A percentile compares a stretch with the other conserved stretches of the same genome.
phyloP scores from a whole-genome alignment of 2,113 vertebrate genomes.

The Gopherus flavomarginatus region DNA sequence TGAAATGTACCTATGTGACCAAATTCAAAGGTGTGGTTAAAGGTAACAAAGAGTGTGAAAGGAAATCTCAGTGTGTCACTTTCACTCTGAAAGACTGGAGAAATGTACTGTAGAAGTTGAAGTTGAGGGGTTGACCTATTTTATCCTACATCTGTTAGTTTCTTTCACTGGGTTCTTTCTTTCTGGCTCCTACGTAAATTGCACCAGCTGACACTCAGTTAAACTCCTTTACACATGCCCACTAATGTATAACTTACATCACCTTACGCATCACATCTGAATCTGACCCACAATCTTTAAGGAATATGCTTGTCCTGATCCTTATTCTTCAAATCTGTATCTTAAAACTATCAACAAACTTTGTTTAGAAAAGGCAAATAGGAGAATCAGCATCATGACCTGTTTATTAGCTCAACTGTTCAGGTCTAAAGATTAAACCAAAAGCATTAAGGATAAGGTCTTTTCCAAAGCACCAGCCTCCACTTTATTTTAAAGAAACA shows the following conservation, averaged over 20 bases:
- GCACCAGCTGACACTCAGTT: neutral
- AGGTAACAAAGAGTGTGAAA: neutral
- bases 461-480: neutral
- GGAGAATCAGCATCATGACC: neutral
- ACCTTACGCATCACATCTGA: neutral
- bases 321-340: neutral
- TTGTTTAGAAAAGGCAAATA: neutral
- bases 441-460: neutral
- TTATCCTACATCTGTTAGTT: neutral
- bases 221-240: neutral
- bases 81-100: neutral
- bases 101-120: neutral
- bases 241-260: neutral
- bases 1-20: neutral
- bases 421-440: neutral
- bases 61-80: neutral
- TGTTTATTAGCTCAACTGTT: neutral
- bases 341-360: neutral
- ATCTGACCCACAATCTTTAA: neutral
- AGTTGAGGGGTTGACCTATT: neutral
- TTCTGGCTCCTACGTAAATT: neutral
- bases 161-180: neutral
- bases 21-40: neutral
- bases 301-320: neutral
- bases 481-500: conserved; percentile 38